Conservation (phyloP, 2,888 invertebrate species). For the Magallana nippona region DNA sequence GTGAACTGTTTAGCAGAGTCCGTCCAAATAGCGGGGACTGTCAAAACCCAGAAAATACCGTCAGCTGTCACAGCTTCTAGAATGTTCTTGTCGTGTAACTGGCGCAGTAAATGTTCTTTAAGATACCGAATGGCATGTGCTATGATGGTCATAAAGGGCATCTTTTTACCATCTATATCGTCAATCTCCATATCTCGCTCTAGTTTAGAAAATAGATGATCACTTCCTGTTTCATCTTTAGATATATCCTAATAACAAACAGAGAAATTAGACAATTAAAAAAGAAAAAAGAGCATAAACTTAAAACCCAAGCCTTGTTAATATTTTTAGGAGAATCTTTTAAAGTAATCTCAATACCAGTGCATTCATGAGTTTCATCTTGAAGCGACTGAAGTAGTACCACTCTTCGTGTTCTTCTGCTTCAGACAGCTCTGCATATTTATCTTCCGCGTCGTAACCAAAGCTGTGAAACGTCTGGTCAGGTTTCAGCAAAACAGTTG, state of each 20-base stretch:
- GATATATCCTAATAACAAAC: not conserved
- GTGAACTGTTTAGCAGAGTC: not conserved
- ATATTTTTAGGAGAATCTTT: too few species aligned
- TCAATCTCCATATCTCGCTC: constrained; percentile 22
- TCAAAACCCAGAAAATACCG: constrained; percentile 36
- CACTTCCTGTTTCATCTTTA: not conserved
- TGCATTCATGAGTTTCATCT: not conserved
- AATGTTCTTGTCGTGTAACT: not conserved
- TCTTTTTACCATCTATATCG: constrained; percentile 31
- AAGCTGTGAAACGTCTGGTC: not conserved
- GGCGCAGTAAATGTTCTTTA: constrained; percentile 37
- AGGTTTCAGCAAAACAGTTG: not conserved
- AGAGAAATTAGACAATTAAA: too few species aligned
- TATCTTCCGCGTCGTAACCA: constrained; percentile 16
- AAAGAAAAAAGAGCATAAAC: not conserved
- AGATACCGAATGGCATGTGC: constrained; percentile 45
- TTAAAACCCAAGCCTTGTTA: not conserved
- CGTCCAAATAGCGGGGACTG: not conserved
- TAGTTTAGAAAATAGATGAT: not conserved
- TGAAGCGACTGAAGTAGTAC: constrained; percentile 1
- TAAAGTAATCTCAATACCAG: too few species aligned
- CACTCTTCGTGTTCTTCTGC: not conserved
- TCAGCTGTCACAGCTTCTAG: constrained; percentile 18
- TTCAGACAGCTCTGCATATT: not conserved
- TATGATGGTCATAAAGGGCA: constrained; percentile 40